A percentile compares a stretch with the other conserved stretches of the same genome.
Conservation (phyloP, 2,888 invertebrate genomes). For the Endotricha flammealis region DNA sequence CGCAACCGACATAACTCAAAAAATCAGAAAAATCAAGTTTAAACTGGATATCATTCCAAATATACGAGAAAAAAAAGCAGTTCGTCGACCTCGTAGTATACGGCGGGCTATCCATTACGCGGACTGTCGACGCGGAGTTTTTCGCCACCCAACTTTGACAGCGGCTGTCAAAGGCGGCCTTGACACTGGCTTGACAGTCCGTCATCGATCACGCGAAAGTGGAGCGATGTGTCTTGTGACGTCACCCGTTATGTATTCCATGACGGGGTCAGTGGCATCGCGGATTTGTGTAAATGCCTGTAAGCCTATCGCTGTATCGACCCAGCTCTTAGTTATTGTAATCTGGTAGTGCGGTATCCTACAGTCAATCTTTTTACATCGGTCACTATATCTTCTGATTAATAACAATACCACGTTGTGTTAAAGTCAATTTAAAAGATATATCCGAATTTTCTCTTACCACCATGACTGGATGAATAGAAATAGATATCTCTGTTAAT, state of each 20-base stretch:
- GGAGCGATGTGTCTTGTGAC: conserved; percentile 20
- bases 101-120: conserved; percentile 66
- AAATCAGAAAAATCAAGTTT: conserved; percentile 3
- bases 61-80: conserved; percentile 26
- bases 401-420: too few species aligned
- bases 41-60: background rate
- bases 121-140: conserved; percentile 62
- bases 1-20: background rate
- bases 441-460: too few species aligned
- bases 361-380: too few species aligned
- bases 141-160: conserved; percentile 52
- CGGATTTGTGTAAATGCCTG: background rate
- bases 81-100: conserved; percentile 44
- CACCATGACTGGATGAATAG: too few species aligned
- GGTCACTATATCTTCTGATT: too few species aligned
- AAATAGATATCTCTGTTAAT: too few species aligned
- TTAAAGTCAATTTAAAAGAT: too few species aligned
- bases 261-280: conserved; percentile 3
- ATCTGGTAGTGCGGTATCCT: too few species aligned
- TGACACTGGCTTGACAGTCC: conserved; percentile 49
- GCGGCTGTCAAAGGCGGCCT: conserved; percentile 56
- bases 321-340: too few species aligned
- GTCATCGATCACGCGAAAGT: conserved; percentile 46
- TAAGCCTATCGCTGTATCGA: background rate
- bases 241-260: conserved; percentile 12